Evolutionary conservation across 2,888 invertebrate genomes (phyloP), one percentile per base, ranked within the genome.

Genomic region (Drosophila recens): DNA sequence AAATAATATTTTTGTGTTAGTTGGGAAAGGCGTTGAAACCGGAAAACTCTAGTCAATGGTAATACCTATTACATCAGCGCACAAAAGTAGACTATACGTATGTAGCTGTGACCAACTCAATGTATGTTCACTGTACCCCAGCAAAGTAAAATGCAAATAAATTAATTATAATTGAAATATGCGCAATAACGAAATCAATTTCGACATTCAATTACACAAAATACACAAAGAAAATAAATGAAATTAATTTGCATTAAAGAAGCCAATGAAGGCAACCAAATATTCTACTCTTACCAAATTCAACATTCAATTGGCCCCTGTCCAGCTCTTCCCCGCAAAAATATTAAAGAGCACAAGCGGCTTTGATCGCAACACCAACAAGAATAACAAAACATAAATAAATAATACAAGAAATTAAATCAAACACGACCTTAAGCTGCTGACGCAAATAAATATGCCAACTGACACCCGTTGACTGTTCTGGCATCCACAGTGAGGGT

Each of bases 61-160:
- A 73, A 70, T 49, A 45, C 61, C 59, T 67, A 87, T 84, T 84
- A 89, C 84, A 84, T 84, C 84, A 84, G 89, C 89, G 56, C 49
- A 67, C 62, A 62, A 87, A 89, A 77, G 62, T 72, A 48, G 84
- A 56, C 64, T 51, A 38, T 38, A 36, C n/a, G 6, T n/a, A 36
- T n/a, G 6, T 43, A 13, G 20, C 5, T 43, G 43, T 30, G 46
- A 23, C 30, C 30, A 30, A 30, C 30, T 30, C 20, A 3, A 17
- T 27, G 34, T 49, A 38, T 40, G 56, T 20, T 20, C 42, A 34
- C 42, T 33, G 36, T 17, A 17, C 20, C 10, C 10, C 20, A 43
- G 3, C 11, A 15, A 36, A 56, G 61, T 57, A 42, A 62, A 68
- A 67, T 66, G 54, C 52, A 66, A 69, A 69, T 72, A 56, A 48